phyloP scores from a whole-genome alignment of 2,797 vertebrate genomes.

The Myotis myotis region DNA sequence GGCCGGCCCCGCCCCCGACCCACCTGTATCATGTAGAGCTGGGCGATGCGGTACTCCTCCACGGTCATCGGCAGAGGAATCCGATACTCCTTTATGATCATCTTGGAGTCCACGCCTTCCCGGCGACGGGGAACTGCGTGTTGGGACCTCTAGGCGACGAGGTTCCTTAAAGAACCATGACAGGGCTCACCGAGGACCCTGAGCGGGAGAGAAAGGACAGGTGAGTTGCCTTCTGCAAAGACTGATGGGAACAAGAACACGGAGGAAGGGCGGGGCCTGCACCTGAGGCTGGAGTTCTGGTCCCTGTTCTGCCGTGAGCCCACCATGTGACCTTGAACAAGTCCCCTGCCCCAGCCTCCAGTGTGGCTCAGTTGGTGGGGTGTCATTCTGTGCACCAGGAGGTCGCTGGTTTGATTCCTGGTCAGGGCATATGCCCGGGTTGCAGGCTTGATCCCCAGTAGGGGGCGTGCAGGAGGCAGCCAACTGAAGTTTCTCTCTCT shows the following conservation, averaged over 20 bases:
- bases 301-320: neutral
- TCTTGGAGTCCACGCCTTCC: constrained; percentile 86
- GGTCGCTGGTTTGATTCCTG: neutral
- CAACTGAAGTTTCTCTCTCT: too few relatives aligned
- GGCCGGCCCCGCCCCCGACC: neutral
- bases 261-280: neutral
- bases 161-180: constrained; percentile 85
- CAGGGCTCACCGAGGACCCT: constrained; percentile 88
- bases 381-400: neutral
- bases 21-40: constrained; percentile 99
- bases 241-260: neutral
- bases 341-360: neutral
- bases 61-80: constrained; percentile 98
- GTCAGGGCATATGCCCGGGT: neutral
- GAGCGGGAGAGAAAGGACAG: neutral
- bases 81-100: constrained; percentile 98
- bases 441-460: too few relatives aligned
- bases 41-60: constrained; percentile 98
- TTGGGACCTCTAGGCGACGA: constrained; percentile 80
- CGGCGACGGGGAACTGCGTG: constrained; percentile 74
- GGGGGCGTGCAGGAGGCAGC: too few relatives aligned
- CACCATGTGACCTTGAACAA: neutral
- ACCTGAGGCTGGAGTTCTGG: neutral
- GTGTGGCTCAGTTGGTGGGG: neutral
- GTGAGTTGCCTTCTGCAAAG: neutral